Evolutionary conservation across 2,113 vertebrate genomes (phyloP), one percentile per base, ranked within the genome.

Genomic region (Pseudolaguvia tuberculata): DNA sequence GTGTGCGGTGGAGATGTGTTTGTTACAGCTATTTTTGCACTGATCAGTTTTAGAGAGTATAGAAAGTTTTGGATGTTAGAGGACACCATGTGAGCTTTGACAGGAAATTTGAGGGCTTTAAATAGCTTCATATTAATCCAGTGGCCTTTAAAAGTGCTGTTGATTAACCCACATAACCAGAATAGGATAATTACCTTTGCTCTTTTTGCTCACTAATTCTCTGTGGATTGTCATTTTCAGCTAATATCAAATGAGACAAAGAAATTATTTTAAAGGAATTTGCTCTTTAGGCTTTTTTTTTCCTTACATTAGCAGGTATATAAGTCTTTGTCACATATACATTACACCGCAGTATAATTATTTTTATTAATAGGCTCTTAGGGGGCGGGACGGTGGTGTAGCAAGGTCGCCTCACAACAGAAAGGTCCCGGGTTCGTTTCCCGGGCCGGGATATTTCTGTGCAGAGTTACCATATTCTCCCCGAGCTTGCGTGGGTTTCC

Each of bases 171-270:
- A 81, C 72, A 81, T 81, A 81, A 78, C 79, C 76, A 81, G 79
- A 81, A 81, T 78, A 81, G 78, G 79, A 81, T 81, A 81, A 81
- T 81, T 81, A 81, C 76, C 79, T 81, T 81, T 81, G 72, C 63
- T 81, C 61, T 75, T 71, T 78, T 79, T 74, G 71, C 53, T 78
- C 58, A 67, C 69, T 72, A 75, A 81, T 72, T 75, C 79, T 78
- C 76, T 7, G 9, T 7, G 79, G 79, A 65, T 67, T 27, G n/a
- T 72, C 7, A 50, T 57, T 71, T n/a, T 71, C 69, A 2, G 18
- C 20, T 45, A 53, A 55, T 50, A 61, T 13, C 47, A 23, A 73
- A 48, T 20, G 48, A 42, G 76, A 10, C 47, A 23, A 20, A 14
- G 23, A 10, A n/a, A n/a, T n/a, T n/a, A n/a, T n/a, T n/a, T n/a